Conservation (phyloP, 2,113 vertebrate genomes). For the Gymnorhina tibicen region DNA sequence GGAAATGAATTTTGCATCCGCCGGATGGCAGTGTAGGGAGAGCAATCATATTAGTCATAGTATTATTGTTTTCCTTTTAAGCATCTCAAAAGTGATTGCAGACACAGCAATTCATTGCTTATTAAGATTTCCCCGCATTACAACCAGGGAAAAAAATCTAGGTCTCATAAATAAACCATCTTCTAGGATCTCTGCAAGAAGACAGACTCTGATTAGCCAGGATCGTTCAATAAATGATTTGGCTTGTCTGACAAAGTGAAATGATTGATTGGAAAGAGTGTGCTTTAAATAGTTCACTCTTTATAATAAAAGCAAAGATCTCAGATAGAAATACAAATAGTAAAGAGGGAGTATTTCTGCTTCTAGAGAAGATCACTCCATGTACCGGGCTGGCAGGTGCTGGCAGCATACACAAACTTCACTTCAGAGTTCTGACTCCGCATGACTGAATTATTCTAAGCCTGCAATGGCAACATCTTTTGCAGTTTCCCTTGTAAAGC, state of each 20-base stretch:
- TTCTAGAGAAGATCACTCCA: background rate
- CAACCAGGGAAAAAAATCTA: background rate
- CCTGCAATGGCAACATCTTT: background rate
- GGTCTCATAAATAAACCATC: constrained; percentile 53
- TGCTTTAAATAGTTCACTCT: background rate
- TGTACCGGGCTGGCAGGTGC: background rate
- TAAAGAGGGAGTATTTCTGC: background rate
- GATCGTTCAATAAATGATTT: background rate
- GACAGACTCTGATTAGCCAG: constrained; percentile 1
- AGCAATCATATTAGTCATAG: constrained; percentile 1
- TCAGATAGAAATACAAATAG: background rate
- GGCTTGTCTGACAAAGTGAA: background rate
- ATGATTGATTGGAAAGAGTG: background rate
- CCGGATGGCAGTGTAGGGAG: constrained; percentile 56
- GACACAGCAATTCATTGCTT: constrained; percentile 49
- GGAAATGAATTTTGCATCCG: constrained; percentile 29
- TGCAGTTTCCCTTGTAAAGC: background rate
- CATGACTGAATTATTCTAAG: background rate
- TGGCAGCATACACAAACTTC: background rate
- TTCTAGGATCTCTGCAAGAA: background rate
- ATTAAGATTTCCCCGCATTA: constrained; percentile 28
- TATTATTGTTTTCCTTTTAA: constrained; percentile 40
- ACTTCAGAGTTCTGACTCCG: background rate
- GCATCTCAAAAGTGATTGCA: constrained; percentile 41
- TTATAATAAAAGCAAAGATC: background rate